These are phyloP conservation scores for Hemistola chrysoprasaria DNA, from an alignment of 2,888 invertebrate species.

Conservation along the genomic window DNA sequence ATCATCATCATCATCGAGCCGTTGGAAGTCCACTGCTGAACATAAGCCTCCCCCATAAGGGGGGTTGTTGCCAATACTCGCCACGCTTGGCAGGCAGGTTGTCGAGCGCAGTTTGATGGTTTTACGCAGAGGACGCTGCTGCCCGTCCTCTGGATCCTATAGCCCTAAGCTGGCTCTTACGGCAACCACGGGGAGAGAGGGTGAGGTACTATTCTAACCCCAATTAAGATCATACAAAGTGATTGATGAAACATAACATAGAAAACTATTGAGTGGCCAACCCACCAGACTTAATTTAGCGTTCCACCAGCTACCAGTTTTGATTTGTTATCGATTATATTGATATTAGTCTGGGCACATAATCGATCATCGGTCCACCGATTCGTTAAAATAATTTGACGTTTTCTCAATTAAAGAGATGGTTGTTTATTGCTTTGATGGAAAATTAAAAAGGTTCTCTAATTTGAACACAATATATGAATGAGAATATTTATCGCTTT, in stretches of 20 bases:
- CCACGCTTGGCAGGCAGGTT: too few relatives aligned
- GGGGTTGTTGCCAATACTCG: too few relatives aligned
- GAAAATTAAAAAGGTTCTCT: slow-evolving; percentile 5
- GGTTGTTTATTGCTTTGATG: slow-evolving; percentile 10
- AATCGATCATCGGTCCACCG: slow-evolving; percentile 5
- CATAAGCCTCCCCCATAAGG: too few relatives aligned
- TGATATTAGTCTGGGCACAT: slow-evolving; percentile 1
- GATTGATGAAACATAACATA: slow-evolving; percentile 14
- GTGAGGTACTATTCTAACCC: too few relatives aligned
- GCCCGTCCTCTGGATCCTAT: too few relatives aligned
- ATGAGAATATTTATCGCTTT: too few relatives aligned
- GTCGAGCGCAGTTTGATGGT: too few relatives aligned
- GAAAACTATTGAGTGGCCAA: slow-evolving; percentile 18
- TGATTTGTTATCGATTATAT: slow-evolving; percentile 29
- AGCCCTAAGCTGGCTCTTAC: too few relatives aligned
- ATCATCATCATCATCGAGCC: too few relatives aligned
- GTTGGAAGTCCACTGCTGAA: too few relatives aligned
- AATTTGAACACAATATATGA: slow-evolving; percentile 9
- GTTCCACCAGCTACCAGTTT: slow-evolving; percentile 24
- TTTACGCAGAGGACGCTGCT: too few relatives aligned
- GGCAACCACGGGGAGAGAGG: too few relatives aligned
- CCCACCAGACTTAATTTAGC: slow-evolving; percentile 17
- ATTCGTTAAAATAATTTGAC: slow-evolving; percentile 21
- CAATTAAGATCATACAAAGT: slow-evolving; percentile 6
- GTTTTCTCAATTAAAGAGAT: slow-evolving; percentile 19